Base-by-base conservation (phyloP, 30 jellyfish, hydroid and myxozoan species). In the Catostylus mosaicus region DNA sequence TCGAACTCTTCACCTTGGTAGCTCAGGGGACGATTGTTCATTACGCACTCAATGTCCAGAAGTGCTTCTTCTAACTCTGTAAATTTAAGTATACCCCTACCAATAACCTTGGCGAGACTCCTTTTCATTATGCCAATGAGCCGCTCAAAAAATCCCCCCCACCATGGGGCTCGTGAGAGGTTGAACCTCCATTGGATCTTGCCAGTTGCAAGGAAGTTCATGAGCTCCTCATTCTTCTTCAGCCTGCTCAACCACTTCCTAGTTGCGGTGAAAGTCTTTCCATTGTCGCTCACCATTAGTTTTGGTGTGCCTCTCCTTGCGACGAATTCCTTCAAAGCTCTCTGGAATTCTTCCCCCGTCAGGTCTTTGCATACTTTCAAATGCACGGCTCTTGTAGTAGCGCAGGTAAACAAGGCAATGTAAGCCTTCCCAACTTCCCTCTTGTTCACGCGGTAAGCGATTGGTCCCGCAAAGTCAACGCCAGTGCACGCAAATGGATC, bases 121-220 rank as follows among this genome's bases (percentile, higher is more conserved):
- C 60, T 12, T 30, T 68, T 69, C 92, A 82, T 82, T 9, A 69
- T 51, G 51, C 87, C 88, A 51, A 83, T 43, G 43, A 83, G 52
- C 1, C 74, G 77, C 69, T 82, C 86, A 61, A 70, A 82, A 62
- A 82, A 82, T 14, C 92, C 92, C 48, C 86, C 90, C 83, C 90
- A 80, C 90, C 90, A 80, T 3, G 90, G 90, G 7, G 90, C 90
- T 5, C 83, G 73, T 5, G 92, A 68, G 10, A 82, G 62, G 73
- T 82, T 82, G 77, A 82, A 79, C 26, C 33, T 37, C 82, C 90
- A 79, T 29, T 4, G 7, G 83, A 79, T 79, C 29, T 26, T 34
- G n/a, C 46, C 32, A 16, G 90, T 30, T 23, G 90, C 90, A 32
- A 79, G 50, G 83, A 33, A 64, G 74, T 79, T 52, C 3, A 16